Evolutionary conservation across 1,140 invertebrate genomes (phyloP), one percentile per base, ranked within the genome.

Genomic region (Solenopsis invicta): DNA sequence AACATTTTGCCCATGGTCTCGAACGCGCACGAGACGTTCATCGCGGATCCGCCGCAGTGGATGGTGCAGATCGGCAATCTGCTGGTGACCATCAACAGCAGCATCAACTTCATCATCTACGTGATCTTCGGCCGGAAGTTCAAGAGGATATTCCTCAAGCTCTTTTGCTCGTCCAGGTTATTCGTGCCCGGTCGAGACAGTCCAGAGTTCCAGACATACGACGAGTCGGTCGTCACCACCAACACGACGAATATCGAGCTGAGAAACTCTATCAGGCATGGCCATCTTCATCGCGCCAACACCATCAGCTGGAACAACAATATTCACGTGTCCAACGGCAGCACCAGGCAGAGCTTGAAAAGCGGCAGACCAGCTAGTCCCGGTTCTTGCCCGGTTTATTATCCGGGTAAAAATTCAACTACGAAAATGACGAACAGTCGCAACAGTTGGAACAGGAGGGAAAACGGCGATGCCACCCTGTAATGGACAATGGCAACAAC

Each of bases 41-140:
- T 98, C 64, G 77, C 87, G n/a, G 92, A 92, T 52, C 94, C 94
- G 2, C 94, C 95, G 3, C 69, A 80, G 2, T 95, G 94, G 94
- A 95, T 99, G 66, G 97, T 99, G 9, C 98, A 98, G 91, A 96
- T 96, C 9, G 97, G 98, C 88, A 99, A 99, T 94, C 96, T 99
- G n/a, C 96, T 99, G 45, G 98, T 99, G 13, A 99, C 98, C 41
- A 97, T 99, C 90, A 99, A 99, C 95, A 99, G 98, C 91, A 99
- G 99, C 89, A 98, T 99, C 52, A 99, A 99, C 94, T 99, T 99
- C 94, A 97, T 99, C 74, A 99, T 99, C 86, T 99, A 99, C 95
- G 99, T 99, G 85, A 98, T 99, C 54, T 99, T 99, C 93, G 99
- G 99, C 0, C 98, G 99, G 93, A 99, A 99, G 93, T 99, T 99